Evolutionary conservation across 2,113 vertebrate species (phyloP).

Genomic region (Isichthys henryi): DNA sequence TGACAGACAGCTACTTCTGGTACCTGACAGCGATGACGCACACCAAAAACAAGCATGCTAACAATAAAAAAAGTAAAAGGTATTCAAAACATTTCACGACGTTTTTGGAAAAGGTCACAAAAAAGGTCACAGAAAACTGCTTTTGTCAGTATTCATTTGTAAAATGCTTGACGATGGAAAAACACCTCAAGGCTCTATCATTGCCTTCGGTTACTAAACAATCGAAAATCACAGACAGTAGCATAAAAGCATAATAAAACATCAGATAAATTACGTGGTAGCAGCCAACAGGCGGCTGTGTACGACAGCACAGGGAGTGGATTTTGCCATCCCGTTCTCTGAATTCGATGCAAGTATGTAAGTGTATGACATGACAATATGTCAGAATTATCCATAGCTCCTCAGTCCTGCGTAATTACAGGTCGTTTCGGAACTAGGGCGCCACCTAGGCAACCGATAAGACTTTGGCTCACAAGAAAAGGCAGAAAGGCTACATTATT

Average conservation of each 20-base stretch:
- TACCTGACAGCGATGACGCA: background rate
- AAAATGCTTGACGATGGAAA: background rate
- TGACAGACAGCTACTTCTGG: background rate
- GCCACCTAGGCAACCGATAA: background rate
- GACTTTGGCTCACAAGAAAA: background rate
- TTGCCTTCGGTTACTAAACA: background rate
- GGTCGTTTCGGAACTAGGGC: background rate
- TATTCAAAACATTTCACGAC: background rate
- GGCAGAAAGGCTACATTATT: background rate
- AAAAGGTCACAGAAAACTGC: background rate
- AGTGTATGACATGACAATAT: background rate
- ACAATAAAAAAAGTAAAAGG: background rate
- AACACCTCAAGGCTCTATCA: background rate
- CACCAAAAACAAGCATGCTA: background rate
- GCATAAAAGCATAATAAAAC: background rate
- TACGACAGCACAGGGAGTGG: background rate
- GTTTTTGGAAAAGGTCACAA: background rate
- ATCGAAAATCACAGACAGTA: background rate
- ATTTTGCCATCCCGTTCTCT: background rate
- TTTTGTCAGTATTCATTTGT: conserved; percentile 9
- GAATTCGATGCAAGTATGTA: background rate
- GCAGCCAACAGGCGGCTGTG: background rate
- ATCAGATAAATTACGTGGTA: background rate
- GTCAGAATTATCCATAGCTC: background rate
- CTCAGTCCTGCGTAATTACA: background rate